Base-by-base conservation (phyloP, 2,113 vertebrate species). In the Callipepla squamata region DNA sequence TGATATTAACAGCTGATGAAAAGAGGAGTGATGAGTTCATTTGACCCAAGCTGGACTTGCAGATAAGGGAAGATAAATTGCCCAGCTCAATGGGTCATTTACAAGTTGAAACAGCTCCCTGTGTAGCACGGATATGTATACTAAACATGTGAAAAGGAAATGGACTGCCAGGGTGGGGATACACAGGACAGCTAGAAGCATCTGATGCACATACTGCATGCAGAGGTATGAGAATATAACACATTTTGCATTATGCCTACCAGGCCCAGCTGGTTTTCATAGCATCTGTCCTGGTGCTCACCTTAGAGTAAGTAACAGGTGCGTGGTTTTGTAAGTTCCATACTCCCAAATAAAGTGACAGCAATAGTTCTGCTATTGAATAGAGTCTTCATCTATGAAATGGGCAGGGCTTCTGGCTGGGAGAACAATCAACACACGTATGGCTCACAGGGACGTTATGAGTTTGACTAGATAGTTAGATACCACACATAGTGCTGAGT, bases 61-160 rank as follows among this genome's bases (percentile, higher is more conserved):
- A 63, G 83, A 86, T 88, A 94, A 95, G 68, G 63, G 57, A 92
- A 90, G 86, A 93, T 38, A 70, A 86, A 84, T 32, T 50, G 23
- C 18, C 6, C 26, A 62, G 42, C 65, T 82, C 68, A 77, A 18
- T 1, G 58, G 62, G 63, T 66, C 14, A 4, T 47, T 77, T 55
- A 55, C 68, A 34, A 72, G 66, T 32, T 18, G 40, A 26, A 85
- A 62, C 11, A 47, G 59, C 48, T 85, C 45, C 40, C 59, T 66
- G 30, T 1, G 0, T 51, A 59, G 62, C 70, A 57, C 18, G 28
- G 82, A 44, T 18, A 36, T 55, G 32, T 30, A 15, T 13, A 20
- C 9, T 36, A 40, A 47, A 57, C 6, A 7, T 19, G 6, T 0
- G 22, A 73, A 53, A 58, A 65, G 58, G 47, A 59, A 47, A 36